These are phyloP conservation scores for Poicephalus gulielmi DNA, from an alignment of 2,113 vertebrate genomes.

Conservation along the genomic window DNA sequence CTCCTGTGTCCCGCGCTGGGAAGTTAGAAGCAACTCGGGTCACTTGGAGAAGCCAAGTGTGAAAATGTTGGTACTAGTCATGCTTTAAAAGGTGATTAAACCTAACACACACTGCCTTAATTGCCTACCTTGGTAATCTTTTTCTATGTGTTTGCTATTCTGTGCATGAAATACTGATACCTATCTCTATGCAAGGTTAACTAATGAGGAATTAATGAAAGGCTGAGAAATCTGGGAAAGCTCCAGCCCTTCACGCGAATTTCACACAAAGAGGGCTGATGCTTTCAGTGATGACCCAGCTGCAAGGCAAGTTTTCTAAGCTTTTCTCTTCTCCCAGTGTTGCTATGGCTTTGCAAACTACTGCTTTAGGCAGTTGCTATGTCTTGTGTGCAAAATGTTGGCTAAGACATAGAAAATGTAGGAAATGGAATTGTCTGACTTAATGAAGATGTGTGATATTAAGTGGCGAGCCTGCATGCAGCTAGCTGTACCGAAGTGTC, in stretches of 20 bases:
- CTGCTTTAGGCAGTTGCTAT: neutral
- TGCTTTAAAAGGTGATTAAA: neutral
- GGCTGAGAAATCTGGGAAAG: neutral
- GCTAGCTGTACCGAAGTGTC: neutral
- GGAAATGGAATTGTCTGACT: neutral
- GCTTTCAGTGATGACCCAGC: neutral
- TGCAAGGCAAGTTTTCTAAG: neutral
- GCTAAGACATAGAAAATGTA: neutral
- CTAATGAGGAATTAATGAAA: neutral
- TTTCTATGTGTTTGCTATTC: neutral
- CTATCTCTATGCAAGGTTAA: neutral
- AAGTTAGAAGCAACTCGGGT: neutral
- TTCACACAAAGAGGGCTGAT: neutral
- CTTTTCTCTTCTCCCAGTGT: neutral
- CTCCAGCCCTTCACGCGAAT: neutral
- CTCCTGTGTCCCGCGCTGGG: rapidly evolving
- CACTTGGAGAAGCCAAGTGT: neutral
- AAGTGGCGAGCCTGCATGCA: neutral
- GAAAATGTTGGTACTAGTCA: neutral
- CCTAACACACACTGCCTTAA: neutral
- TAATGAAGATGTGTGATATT: neutral
- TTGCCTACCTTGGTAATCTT: neutral
- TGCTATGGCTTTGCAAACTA: neutral
- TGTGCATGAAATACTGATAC: neutral
- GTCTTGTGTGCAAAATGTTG: neutral